These are phyloP conservation scores for Mugil cephalus DNA, from an alignment of 2,113 vertebrate species.

Conservation along the genomic window DNA sequence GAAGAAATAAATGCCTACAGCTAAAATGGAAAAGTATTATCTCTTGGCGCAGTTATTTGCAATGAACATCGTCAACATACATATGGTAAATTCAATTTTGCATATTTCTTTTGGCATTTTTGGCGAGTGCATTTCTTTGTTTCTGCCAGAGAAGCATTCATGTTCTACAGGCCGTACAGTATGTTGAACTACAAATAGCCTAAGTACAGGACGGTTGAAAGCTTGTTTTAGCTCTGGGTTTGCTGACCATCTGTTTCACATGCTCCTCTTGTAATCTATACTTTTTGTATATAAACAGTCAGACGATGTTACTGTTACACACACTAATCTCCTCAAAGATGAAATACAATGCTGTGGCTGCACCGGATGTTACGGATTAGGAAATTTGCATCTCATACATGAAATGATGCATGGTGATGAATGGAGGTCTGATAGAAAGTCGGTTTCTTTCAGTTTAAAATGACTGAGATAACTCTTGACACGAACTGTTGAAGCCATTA, in stretches of 20 bases:
- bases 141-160: not conserved
- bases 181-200: not conserved
- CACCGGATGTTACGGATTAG: conserved; percentile 4
- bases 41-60: not conserved
- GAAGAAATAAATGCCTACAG: not conserved
- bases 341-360: conserved; percentile 20
- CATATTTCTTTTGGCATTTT: too few species aligned
- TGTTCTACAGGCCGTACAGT: not conserved
- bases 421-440: not conserved
- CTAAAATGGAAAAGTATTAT: not conserved
- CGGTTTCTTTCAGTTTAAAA: not conserved
- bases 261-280: not conserved
- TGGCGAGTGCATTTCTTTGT: too few species aligned
- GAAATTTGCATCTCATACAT: conserved; percentile 19
- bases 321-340: conserved; percentile 1
- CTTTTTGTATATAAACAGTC: not conserved
- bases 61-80: not conserved
- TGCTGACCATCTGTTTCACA: conserved; percentile 31
- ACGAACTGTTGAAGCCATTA: not conserved
- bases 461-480: not conserved
- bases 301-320: not conserved
- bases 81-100: not conserved
- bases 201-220: not conserved
- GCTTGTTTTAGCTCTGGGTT: not conserved
- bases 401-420: not conserved